Evolutionary conservation across 1,140 invertebrate species (phyloP), one percentile per base, ranked within the genome.

Genomic region (Triops longicaudatus): DNA sequence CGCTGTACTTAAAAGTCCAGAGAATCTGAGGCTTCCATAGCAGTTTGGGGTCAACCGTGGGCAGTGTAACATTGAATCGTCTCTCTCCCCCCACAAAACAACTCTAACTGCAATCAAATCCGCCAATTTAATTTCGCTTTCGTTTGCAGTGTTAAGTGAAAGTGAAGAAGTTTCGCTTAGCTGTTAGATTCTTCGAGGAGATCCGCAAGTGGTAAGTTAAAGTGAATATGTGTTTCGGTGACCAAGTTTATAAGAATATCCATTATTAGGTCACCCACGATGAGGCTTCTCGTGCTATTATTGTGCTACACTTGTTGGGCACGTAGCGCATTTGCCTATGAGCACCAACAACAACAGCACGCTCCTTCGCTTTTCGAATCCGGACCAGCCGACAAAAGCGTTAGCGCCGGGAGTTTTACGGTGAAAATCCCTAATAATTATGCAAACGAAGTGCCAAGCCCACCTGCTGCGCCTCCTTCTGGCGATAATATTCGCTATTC

Each of bases 11-110:
- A 63, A 63, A 63, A 63, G 22, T 37, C 50, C n/a, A 22, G 50
- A 63, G 50, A 63, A 63, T 63, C 22, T 22, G 50, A 22, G 50
- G 5, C n/a, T 63, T 63, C 50, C 50, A n/a, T 63, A 22, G 14
- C 50, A 63, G 50, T 63, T 63, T 63, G 50, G 50, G 50, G 50
- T 63, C 14, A 63, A 63, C 50, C 50, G 50, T 63, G 50, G 50
- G 22, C 50, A 63, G 50, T 63, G 17, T 14, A 17, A 63, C 50
- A 63, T 14, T 22, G 22, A 22, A 6, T 6, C 17, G 6, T 63
- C 14, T n/a, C 50, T 63, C 22, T 5, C 14, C 22, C 50, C 17
- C 50, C 22, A 14, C 6, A 63, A 63, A 22, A n/a, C 17, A 44
- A 44, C 17, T 10, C 17, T n/a, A 63, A 63, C 50, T 63, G 50